Evolutionary conservation across 2,113 vertebrate species (phyloP), one percentile per base, ranked within the genome.

Genomic region (Eleginops maclovinus): DNA sequence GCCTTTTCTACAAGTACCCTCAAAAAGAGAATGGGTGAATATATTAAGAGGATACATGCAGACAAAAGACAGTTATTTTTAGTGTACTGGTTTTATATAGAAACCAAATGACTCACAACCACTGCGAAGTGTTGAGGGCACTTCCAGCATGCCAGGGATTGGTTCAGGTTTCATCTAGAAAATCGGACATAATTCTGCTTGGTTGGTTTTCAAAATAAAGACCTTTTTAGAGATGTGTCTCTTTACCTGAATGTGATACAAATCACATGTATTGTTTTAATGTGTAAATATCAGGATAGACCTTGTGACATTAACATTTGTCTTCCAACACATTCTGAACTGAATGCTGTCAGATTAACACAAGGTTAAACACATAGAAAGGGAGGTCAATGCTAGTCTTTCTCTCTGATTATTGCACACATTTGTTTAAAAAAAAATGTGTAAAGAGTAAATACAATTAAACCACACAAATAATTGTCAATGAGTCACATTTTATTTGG

Each of bases 291-390:
- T 21, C 6, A 2, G 28, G 17, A 41, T 1, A 0, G 22, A 62
- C 21, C 22, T 19, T 31, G 3, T 61, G 49, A 61, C 56, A 60
- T 24, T 16, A 19, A 19, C 3, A 21, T 28, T 61, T 72, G 4
- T 19, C 36, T 44, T 74, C 54, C 40, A 55, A 36, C 49, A 12
- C 3, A 31, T 28, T 58, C 41, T 58, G 54, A 28, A 31, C 6
- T 46, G 53, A 58, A 28, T 47, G 17, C 68, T 13, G 24, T 28
- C 24, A 46, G 16, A 11, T 31, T 47, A 71, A 31, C 47, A 67
- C 54, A 16, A 16, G 26, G 67, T 70, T 58, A 46, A 71, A 71
- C 59, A 22, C 11, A 49, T n/a, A 59, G 44, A 68, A n/a, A 59
- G 70, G 44, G 6, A 24, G 14, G 36, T 59, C 59, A 49, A 71